phyloP scores from a whole-genome alignment of 2,888 invertebrate species.

The Hirudinaria manillensis region DNA sequence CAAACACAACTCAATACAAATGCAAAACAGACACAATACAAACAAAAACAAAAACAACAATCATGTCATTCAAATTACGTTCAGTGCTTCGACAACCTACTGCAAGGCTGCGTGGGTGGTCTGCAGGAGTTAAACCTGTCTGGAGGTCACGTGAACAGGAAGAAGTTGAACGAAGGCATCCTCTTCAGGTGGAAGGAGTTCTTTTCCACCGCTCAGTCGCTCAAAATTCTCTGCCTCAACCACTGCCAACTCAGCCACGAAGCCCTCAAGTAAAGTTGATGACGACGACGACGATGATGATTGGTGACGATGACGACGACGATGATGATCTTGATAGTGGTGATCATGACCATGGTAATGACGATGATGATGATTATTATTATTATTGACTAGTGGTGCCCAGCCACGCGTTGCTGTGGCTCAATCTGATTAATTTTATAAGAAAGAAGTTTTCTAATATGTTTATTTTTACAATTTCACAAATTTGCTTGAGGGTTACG shows the following conservation, averaged over 20 bases:
- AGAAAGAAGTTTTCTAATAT: no score
- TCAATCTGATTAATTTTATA: no score
- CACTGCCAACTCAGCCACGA: constrained; percentile 12
- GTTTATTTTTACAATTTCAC: no score
- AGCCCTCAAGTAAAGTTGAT: neutral
- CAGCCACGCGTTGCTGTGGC: no score
- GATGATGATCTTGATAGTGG: no score
- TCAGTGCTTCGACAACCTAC: neutral
- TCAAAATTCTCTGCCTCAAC: neutral
- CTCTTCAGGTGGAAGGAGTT: constrained; percentile 3
- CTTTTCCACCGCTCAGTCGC: constrained; percentile 1
- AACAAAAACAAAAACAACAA: neutral
- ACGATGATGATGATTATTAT: no score
- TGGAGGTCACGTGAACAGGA: neutral
- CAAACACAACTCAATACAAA: no score
- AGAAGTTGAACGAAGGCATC: constrained; percentile 8
- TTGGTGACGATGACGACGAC: no score
- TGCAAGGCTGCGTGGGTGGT: neutral
- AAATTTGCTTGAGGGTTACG: no score
- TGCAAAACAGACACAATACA: no score
- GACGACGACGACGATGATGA: neutral
- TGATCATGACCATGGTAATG: no score
- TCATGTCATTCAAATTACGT: neutral
- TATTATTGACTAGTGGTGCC: no score
- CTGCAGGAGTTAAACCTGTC: neutral